Percentiles rank a stretch among this genome's conserved stretches.
These are phyloP conservation scores for Lophochroa leadbeateri DNA, from an alignment of 2,113 vertebrate species.

Conservation along the genomic window DNA sequence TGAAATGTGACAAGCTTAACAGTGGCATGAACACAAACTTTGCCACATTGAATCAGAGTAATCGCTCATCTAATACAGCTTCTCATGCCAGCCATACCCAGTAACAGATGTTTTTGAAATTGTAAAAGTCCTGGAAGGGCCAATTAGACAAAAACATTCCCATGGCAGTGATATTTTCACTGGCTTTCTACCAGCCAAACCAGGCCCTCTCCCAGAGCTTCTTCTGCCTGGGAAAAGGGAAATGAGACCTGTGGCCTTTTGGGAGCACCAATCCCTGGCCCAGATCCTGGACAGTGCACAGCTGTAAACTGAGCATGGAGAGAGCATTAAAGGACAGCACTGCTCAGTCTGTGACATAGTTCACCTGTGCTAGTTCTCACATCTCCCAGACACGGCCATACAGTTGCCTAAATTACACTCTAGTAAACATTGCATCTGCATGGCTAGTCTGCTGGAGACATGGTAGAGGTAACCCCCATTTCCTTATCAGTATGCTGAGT, in stretches of 20 bases:
- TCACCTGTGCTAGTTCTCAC: background rate
- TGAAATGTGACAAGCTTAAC: background rate
- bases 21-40: background rate
- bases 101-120: background rate
- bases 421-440: background rate
- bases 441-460: background rate
- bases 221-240: background rate
- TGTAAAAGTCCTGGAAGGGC: background rate
- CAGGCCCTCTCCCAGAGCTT: background rate
- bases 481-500: background rate
- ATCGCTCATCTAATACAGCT: background rate
- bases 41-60: background rate
- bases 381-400: fast-evolving
- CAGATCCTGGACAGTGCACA: fast-evolving
- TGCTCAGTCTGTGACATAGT: background rate
- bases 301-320: background rate
- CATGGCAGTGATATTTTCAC: background rate
- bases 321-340: background rate
- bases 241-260: fast-evolving
- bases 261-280: background rate
- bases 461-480: background rate
- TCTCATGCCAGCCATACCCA: background rate
- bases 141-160: background rate
- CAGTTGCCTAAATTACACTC: background rate
- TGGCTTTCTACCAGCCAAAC: background rate